These are phyloP conservation scores for Scolopax mira DNA, from an alignment of 2,113 vertebrate species.

Conservation along the genomic window DNA sequence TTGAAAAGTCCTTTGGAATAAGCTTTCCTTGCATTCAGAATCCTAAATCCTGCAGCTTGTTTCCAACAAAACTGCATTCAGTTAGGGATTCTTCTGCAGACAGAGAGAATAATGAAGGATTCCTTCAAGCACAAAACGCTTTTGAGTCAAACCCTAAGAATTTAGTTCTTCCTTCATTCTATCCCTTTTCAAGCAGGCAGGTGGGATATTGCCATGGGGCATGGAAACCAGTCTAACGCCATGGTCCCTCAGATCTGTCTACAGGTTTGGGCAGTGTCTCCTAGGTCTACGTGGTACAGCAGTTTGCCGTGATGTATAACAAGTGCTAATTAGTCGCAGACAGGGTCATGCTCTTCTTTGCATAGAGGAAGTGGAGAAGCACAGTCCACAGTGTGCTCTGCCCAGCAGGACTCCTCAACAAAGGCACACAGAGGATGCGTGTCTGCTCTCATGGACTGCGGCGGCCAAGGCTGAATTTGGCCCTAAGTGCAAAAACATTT, in stretches of 20 bases:
- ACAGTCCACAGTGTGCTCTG: background rate
- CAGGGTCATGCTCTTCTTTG: background rate
- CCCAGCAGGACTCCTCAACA: background rate
- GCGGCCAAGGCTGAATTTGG: constrained; percentile 26
- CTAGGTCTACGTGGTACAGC: background rate
- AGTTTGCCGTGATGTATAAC: background rate
- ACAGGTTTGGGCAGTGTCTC: background rate
- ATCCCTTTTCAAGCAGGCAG: background rate
- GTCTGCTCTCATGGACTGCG: background rate
- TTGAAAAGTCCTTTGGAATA: background rate
- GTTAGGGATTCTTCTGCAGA: background rate
- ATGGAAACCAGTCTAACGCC: background rate
- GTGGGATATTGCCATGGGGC: background rate
- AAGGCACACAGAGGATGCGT: background rate
- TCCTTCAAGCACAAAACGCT: background rate
- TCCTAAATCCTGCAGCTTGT: background rate
- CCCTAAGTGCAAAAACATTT: constrained; percentile 50
- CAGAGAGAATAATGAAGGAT: background rate
- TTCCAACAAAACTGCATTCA: background rate
- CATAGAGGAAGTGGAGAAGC: background rate
- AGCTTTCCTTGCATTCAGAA: background rate
- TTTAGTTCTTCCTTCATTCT: background rate
- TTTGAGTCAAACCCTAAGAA: background rate
- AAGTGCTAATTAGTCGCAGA: constrained; percentile 49
- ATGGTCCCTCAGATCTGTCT: background rate